phyloP scores from a whole-genome alignment of 2,888 invertebrate genomes.

The Platycheirus albimanus region DNA sequence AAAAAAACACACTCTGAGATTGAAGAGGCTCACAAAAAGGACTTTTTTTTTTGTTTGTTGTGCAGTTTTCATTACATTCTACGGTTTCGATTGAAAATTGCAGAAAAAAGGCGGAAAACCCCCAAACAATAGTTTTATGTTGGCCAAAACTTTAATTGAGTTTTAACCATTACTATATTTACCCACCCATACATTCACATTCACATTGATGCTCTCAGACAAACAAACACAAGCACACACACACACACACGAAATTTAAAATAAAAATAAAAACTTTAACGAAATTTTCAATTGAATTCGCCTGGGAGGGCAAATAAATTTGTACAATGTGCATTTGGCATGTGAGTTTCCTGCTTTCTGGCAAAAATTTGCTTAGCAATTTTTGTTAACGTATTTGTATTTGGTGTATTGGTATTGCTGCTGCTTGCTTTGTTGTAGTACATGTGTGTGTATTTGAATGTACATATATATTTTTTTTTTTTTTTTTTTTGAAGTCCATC shows the following conservation, averaged over 20 bases:
- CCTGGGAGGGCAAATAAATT: slow-evolving; percentile 30
- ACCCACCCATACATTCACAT: slow-evolving; percentile 22
- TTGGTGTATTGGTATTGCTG: background rate
- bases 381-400: background rate
- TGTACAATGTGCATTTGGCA: slow-evolving; percentile 51
- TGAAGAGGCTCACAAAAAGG: slow-evolving; percentile 36
- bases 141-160: slow-evolving; percentile 74
- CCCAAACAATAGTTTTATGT: slow-evolving; percentile 73
- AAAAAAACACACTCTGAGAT: slow-evolving; percentile 8
- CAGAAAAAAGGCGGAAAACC: slow-evolving; percentile 45
- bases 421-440: too few species aligned
- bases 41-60: slow-evolving; percentile 16
- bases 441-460: background rate
- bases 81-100: slow-evolving; percentile 62
- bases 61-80: slow-evolving; percentile 41
- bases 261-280: slow-evolving; percentile 12
- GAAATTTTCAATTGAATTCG: slow-evolving; percentile 49
- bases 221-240: too few species aligned
- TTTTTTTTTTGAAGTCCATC: background rate
- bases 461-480: background rate
- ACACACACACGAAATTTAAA: background rate
- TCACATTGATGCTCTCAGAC: too few species aligned
- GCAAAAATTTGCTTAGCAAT: slow-evolving; percentile 44
- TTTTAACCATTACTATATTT: slow-evolving; percentile 69
- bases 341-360: slow-evolving; percentile 31